A percentile compares a stretch with the other conserved stretches of the same genome.
These are phyloP conservation scores for Cottoperca gobio DNA, from an alignment of 2,797 vertebrate species.

Conservation along the genomic window DNA sequence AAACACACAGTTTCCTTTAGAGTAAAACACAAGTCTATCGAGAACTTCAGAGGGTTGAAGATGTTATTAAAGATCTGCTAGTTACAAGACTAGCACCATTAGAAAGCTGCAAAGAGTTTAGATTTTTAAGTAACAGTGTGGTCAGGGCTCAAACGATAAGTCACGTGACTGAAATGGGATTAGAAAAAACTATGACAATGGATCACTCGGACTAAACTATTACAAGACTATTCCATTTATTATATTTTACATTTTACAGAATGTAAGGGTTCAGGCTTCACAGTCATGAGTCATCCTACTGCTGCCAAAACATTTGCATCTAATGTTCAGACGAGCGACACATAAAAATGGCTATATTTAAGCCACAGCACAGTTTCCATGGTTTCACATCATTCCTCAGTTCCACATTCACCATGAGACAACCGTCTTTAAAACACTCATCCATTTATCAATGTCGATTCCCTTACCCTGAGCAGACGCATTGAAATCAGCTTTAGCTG, in stretches of 20 bases:
- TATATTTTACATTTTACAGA: not conserved
- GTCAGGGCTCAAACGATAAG: not conserved
- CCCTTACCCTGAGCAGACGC: not conserved
- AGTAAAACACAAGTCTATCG: not conserved
- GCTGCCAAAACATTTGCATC: conserved; percentile 19
- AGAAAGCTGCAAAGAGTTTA: not conserved
- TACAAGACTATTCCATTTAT: not conserved
- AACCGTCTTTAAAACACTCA: not conserved
- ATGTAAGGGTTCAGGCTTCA: not conserved
- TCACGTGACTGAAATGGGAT: not conserved
- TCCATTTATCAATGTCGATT: not conserved
- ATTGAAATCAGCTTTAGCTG: not conserved
- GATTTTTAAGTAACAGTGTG: not conserved
- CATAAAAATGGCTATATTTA: conserved; percentile 52
- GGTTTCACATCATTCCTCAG: conserved; percentile 33
- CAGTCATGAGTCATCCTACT: not conserved
- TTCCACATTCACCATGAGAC: not conserved
- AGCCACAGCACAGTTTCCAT: conserved; percentile 51
- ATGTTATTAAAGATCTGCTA: not conserved
- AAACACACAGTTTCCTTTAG: not conserved
- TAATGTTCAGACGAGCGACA: conserved; percentile 11
- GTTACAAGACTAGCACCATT: not conserved
- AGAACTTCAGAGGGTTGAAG: not conserved
- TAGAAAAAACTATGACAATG: not conserved
- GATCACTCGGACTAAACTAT: not conserved